Evolutionary conservation across 2,797 vertebrate species (phyloP).

Genomic region (Poecilia picta): DNA sequence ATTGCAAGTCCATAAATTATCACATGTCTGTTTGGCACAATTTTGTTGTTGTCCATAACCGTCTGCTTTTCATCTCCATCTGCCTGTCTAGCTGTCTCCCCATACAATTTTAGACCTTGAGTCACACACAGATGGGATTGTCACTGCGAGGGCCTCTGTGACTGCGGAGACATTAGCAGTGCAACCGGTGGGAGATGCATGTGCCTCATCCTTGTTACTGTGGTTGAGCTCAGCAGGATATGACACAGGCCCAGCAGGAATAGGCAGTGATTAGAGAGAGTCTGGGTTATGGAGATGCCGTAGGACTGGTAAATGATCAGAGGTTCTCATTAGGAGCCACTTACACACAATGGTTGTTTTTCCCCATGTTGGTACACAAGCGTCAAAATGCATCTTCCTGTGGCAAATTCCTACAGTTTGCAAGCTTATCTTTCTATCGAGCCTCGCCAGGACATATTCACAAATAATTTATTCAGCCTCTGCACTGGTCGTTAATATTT

Average conservation of each 20-base stretch:
- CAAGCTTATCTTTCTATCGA: slow-evolving; percentile 30
- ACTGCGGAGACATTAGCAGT: slow-evolving; percentile 65
- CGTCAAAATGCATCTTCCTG: neutral
- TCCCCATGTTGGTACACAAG: slow-evolving; percentile 11
- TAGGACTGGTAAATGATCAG: slow-evolving; percentile 59
- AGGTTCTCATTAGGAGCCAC: slow-evolving; percentile 52
- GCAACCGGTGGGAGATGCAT: slow-evolving; percentile 68
- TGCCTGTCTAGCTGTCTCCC: slow-evolving; percentile 36
- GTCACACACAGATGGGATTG: slow-evolving; percentile 54
- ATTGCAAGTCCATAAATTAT: neutral
- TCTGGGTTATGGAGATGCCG: slow-evolving; percentile 58
- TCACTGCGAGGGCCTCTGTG: slow-evolving; percentile 65
- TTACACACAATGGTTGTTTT: slow-evolving; percentile 26
- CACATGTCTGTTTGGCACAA: neutral
- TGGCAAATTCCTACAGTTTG: slow-evolving; percentile 3
- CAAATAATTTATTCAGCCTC: slow-evolving; percentile 70
- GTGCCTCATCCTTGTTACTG: slow-evolving; percentile 69
- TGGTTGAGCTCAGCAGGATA: slow-evolving; percentile 64
- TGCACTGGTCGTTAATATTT: slow-evolving; percentile 71
- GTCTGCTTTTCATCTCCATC: slow-evolving; percentile 40
- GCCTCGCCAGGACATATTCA: slow-evolving; percentile 47
- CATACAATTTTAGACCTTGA: slow-evolving; percentile 46
- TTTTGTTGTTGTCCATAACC: neutral
- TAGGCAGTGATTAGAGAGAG: slow-evolving; percentile 66
- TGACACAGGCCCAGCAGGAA: slow-evolving; percentile 72